Evolutionary conservation across 1,140 invertebrate genomes (phyloP), one percentile per base, ranked within the genome.

Genomic region (Periplaneta americana): DNA sequence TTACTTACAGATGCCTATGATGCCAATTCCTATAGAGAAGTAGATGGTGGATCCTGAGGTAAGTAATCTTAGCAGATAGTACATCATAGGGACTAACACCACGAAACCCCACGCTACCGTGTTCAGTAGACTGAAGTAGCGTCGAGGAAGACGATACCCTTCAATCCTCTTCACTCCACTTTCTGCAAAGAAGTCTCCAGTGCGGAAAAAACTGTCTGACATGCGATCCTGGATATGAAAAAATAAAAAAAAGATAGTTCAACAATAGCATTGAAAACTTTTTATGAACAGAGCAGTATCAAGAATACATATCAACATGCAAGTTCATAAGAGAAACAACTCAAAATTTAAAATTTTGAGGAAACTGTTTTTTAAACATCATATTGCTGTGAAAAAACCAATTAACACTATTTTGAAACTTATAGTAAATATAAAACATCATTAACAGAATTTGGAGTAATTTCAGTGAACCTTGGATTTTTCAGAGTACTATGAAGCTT

Each of bases 111-210:
- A 97, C 81, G 90, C 89, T 2, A 90, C 85, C 32, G 93, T 93
- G 86, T 96, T 96, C 1, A 96, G 66, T 13, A 96, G 85, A 1
- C 94, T 92, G 86, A 91, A 94, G 34, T 91, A 87, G 78, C 95
- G 89, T 28, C 92, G 91, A 3, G 89, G 86, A 28, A 92, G 75
- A 81, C 86, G 87, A 82, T 93, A 92, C 13, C 88, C 86, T 77
- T 92, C 90, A 37, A 92, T 87, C 87, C 90, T 89, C 86, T 90
- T 88, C 6, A 95, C 90, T 6, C 94, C 94, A 28, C 94, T 95
- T 18, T 92, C 92, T 76, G 90, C 87, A 85, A 96, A 96, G 87
- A 95, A 97, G 88, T 95, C 94, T 32, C 95, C 95, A n/a, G 94
- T 95, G 85, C 94, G 91, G 35, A 93, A 85, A 86, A 96, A 97